Conservation (phyloP, 35 echinoderm and acorn worm genomes). For the Lytechinus variegatus region DNA sequence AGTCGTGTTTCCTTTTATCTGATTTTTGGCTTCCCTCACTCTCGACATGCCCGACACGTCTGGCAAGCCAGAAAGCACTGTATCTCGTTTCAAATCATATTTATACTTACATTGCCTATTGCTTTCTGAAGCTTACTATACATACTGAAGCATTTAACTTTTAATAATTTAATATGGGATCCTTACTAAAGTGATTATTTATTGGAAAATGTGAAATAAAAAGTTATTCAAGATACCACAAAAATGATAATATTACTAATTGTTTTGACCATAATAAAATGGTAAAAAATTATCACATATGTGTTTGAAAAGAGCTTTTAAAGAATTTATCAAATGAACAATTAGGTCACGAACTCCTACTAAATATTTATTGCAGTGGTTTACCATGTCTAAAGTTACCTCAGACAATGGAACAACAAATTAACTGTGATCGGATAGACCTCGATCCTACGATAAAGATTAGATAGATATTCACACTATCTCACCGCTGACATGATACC, state of each 20-base stretch:
- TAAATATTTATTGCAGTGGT: too few relatives aligned
- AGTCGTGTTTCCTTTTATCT: background rate
- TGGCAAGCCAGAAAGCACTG: background rate
- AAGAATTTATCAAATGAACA: too few relatives aligned
- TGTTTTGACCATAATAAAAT: too few relatives aligned
- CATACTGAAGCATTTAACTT: background rate
- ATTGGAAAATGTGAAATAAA: background rate
- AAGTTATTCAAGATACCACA: background rate
- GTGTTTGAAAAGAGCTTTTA: too few relatives aligned
- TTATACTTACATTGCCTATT: background rate
- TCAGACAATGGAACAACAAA: too few relatives aligned
- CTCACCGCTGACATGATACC: too few relatives aligned
- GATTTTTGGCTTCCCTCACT: background rate
- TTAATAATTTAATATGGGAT: background rate
- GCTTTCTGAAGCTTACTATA: background rate
- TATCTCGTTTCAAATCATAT: background rate
- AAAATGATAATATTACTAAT: background rate
- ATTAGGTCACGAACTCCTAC: too few relatives aligned
- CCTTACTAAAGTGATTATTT: background rate
- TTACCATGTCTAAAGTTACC: too few relatives aligned
- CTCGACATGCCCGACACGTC: background rate
- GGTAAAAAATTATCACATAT: too few relatives aligned
- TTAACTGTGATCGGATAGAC: too few relatives aligned
- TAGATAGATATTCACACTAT: too few relatives aligned
- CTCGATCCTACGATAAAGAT: too few relatives aligned